Evolutionary conservation across 2,113 vertebrate species (phyloP).

Genomic region (Leuciscus idus): DNA sequence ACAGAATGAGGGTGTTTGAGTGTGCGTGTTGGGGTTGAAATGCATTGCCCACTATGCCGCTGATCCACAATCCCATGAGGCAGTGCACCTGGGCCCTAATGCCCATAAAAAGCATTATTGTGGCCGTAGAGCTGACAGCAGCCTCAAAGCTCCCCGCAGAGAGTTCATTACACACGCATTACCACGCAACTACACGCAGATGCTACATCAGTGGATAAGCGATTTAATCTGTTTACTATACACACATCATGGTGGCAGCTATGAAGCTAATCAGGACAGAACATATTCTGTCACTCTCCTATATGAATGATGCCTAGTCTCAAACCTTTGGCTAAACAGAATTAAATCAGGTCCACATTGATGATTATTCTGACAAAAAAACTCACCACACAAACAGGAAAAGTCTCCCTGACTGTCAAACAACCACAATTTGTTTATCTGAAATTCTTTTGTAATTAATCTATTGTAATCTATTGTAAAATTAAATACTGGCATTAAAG

Average conservation of each 20-base stretch:
- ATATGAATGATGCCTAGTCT: neutral
- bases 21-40: neutral
- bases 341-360: neutral
- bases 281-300: neutral
- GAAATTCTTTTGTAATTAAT: too few relatives aligned
- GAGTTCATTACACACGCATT: slow-evolving; percentile 18
- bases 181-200: slow-evolving; percentile 47
- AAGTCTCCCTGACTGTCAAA: neutral
- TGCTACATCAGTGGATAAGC: slow-evolving; percentile 19
- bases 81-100: slow-evolving; percentile 14
- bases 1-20: slow-evolving; percentile 26
- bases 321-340: neutral
- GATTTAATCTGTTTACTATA: slow-evolving; percentile 25
- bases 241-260: slow-evolving; percentile 6
- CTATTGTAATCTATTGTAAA: neutral
- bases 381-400: neutral
- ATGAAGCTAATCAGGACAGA: slow-evolving; percentile 18
- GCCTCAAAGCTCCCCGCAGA: neutral
- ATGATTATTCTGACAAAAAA: neutral
- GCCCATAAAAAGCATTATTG: neutral
- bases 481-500: neutral
- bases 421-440: neutral
- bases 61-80: neutral
- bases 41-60: neutral
- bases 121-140: neutral